Evolutionary conservation across 2,888 invertebrate species (phyloP).

Genomic region (Athalia rosae): DNA sequence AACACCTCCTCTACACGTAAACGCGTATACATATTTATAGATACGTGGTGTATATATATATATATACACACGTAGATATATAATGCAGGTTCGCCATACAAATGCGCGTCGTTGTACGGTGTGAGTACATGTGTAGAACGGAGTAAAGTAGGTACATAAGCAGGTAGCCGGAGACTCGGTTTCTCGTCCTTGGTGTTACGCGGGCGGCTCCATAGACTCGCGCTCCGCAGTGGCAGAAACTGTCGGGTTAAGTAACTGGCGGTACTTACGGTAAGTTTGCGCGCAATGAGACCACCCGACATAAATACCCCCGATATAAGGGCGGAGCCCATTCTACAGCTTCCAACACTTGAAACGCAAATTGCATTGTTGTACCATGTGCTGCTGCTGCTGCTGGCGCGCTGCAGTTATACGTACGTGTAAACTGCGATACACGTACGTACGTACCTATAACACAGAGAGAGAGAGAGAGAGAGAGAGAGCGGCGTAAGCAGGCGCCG

Average conservation of each 20-base stretch:
- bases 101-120: too few relatives aligned
- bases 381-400: too few relatives aligned
- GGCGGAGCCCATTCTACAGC: background rate
- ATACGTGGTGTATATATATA: too few relatives aligned
- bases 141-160: slow-evolving; percentile 9
- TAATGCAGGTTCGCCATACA: too few relatives aligned
- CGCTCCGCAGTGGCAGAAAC: slow-evolving; percentile 65
- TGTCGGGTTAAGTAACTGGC: slow-evolving; percentile 71
- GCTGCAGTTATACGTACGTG: too few relatives aligned
- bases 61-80: too few relatives aligned
- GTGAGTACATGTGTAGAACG: background rate
- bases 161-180: slow-evolving; percentile 12
- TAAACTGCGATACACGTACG: too few relatives aligned
- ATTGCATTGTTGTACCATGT: slow-evolving; percentile 42
- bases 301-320: slow-evolving; percentile 68
- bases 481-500: background rate
- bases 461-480: too few relatives aligned
- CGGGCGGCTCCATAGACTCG: slow-evolving; percentile 14
- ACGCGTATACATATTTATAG: too few relatives aligned
- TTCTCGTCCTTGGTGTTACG: background rate
- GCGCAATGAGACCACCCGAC: slow-evolving; percentile 69
- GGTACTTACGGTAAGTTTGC: slow-evolving; percentile 70
- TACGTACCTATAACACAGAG: too few relatives aligned
- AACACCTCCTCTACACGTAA: too few relatives aligned
- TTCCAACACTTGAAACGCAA: slow-evolving; percentile 8